Base-by-base conservation (phyloP, 2,797 vertebrate genomes). In the Erethizon dorsatum region DNA sequence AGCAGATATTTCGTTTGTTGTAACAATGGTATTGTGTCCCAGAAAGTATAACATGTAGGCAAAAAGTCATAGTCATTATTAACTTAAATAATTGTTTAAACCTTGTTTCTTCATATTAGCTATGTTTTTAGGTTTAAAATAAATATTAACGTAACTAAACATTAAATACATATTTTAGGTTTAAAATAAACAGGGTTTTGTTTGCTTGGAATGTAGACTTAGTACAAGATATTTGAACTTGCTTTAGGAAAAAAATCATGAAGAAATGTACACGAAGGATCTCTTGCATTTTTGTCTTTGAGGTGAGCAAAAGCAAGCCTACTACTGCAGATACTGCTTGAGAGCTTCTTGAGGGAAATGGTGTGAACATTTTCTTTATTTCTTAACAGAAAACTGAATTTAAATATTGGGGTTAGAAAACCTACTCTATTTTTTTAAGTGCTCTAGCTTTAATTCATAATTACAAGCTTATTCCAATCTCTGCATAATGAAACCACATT, bases 381-480 rank as follows among this genome's bases (percentile, higher is more conserved):
- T 97, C 96, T 91, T 96, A 91, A 95, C 82, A 96, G 84, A 95
- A 94, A 97, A 95, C 82, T 91, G 71, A 73, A 97, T 98, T 98
- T 93, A 97, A 98, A 97, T 96, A 85, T 94, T 95, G 91, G 79
- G 96, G 91, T 98, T 98, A 96, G 95, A 95, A 95, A 98, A 95
- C 86, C 94, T 95, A 96, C 85, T 97, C 96, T 96, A 83, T 95
- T 98, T 97, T 95, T 96, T 97, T 95, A 86, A 97, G 98, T 98
- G 95, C 96, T 98, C 97, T 98, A 98, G 95, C 97, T 98, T 98
- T 98, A 98, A 98, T 98, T 99, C 98, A 99, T 98, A 99, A 99
- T 99, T 99, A 98, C 96, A 98, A 99, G 98, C 98, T 98, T 98
- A 99, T 98, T 98, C 98, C 97, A 98, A 97, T 98, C 96, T 98